Percentiles rank a stretch among this genome's conserved stretches.
Conservation (phyloP, 2,888 invertebrate genomes). For the Sphaerolaimus hirsutus region DNA sequence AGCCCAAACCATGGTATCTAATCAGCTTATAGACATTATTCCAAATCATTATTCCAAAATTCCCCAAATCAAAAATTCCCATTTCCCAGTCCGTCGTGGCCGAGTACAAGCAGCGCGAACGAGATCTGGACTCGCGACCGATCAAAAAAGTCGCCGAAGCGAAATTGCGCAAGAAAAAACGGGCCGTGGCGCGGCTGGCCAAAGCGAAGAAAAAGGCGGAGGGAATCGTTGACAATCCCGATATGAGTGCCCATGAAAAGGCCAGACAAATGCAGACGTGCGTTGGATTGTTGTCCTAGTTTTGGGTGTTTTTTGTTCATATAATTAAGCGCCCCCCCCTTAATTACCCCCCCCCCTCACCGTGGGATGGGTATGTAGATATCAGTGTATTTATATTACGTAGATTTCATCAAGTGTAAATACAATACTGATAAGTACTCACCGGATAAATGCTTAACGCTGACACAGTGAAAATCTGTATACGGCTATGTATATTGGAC, state of each 20-base stretch:
- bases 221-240: slow-evolving; percentile 44
- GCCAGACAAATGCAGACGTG: slow-evolving; percentile 7
- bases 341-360: background rate
- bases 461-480: no score
- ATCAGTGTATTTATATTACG: slow-evolving; percentile 9
- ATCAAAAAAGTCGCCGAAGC: slow-evolving; percentile 95
- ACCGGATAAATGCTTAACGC: no score
- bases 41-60: no score
- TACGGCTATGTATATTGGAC: no score
- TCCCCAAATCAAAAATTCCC: no score
- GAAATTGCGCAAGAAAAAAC: slow-evolving; percentile 82
- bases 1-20: no score
- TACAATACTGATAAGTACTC: no score
- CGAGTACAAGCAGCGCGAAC: slow-evolving; percentile 48
- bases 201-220: slow-evolving; percentile 87
- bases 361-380: background rate
- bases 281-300: slow-evolving; percentile 3
- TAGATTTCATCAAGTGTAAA: no score
- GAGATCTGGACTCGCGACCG: slow-evolving; percentile 68
- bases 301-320: no score
- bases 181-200: slow-evolving; percentile 53
- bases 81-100: slow-evolving; percentile 34
- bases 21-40: no score
- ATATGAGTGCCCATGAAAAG: slow-evolving; percentile 74
- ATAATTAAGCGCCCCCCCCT: no score